These are phyloP conservation scores for Hydrocynus forskahlii DNA, from an alignment of 2,797 vertebrate species.

Conservation along the genomic window DNA sequence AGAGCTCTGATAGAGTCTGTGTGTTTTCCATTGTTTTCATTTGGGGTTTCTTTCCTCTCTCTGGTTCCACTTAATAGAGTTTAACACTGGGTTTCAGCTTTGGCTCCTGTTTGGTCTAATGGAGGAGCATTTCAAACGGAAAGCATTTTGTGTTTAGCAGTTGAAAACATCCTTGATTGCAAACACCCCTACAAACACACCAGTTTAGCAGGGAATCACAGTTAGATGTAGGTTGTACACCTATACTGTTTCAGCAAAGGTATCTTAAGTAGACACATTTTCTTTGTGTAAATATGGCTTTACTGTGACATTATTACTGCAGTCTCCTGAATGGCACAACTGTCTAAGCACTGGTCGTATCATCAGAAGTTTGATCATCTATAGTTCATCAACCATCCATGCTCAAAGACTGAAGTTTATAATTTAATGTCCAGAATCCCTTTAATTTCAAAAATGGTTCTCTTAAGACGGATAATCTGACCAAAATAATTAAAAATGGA, in stretches of 20 bases:
- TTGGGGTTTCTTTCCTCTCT: slow-evolving; percentile 46
- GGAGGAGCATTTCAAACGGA: slow-evolving; percentile 32
- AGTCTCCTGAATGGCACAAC: too few species aligned
- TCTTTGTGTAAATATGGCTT: too few species aligned
- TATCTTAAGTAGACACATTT: too few species aligned
- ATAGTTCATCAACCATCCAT: too few species aligned
- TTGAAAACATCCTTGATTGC: slow-evolving; percentile 60
- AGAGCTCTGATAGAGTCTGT: slow-evolving; percentile 66
- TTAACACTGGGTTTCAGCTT: slow-evolving; percentile 45
- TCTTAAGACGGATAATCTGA: too few species aligned
- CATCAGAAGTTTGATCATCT: too few species aligned
- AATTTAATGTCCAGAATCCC: too few species aligned
- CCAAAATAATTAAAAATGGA: too few species aligned
- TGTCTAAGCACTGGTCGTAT: too few species aligned
- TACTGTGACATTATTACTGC: too few species aligned
- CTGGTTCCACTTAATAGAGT: slow-evolving; percentile 57
- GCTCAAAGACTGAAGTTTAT: too few species aligned
- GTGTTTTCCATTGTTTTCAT: slow-evolving; percentile 56
- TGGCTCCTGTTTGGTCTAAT: slow-evolving; percentile 44
- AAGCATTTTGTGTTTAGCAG: slow-evolving; percentile 48
- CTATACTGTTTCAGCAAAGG: not conserved
- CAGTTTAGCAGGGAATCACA: not conserved
- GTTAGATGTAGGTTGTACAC: not conserved
- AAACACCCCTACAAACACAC: slow-evolving; percentile 12
- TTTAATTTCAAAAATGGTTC: too few species aligned